Percentiles rank a stretch among this genome's conserved stretches.
Evolutionary conservation across 1,140 invertebrate species (phyloP).

Genomic region (Periplaneta americana): DNA sequence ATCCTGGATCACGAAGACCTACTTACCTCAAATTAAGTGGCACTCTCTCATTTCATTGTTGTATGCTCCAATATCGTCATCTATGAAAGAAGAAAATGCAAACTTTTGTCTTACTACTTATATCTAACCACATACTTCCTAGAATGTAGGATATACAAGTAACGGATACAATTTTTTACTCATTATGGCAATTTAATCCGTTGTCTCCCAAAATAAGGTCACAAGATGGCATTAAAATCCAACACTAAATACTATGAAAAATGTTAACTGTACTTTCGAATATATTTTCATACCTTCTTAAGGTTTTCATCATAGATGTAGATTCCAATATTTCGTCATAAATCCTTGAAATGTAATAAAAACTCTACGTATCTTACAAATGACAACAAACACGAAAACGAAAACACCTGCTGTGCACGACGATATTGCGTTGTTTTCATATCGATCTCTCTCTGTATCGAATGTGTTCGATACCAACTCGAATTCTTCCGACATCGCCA

Average conservation of each 20-base stretch:
- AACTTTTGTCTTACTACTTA: neutral
- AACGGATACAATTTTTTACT: neutral
- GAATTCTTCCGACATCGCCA: too few relatives aligned
- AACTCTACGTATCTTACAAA: slow-evolving; percentile 9
- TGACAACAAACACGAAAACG: slow-evolving; percentile 23
- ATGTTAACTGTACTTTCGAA: neutral
- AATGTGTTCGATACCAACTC: neutral
- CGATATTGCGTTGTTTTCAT: slow-evolving; percentile 18
- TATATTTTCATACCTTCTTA: slow-evolving; percentile 4
- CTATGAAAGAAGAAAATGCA: neutral
- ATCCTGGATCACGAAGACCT: slow-evolving; percentile 12
- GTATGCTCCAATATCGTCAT: slow-evolving; percentile 11
- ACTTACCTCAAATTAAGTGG: slow-evolving; percentile 23
- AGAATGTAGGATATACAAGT: neutral
- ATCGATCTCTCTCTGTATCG: neutral
- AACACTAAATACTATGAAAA: neutral
- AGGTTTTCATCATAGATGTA: neutral
- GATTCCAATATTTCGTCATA: slow-evolving; percentile 4
- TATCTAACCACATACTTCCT: neutral
- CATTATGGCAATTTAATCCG: slow-evolving; percentile 13
- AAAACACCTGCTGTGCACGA: slow-evolving; percentile 21
- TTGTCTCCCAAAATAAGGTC: slow-evolving; percentile 21
- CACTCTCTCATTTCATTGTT: slow-evolving; percentile 9
- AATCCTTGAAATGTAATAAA: slow-evolving; percentile 3
- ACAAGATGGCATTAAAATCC: slow-evolving; percentile 23